Conservation (phyloP, 2,797 vertebrate species). For the Alosa sapidissima region DNA sequence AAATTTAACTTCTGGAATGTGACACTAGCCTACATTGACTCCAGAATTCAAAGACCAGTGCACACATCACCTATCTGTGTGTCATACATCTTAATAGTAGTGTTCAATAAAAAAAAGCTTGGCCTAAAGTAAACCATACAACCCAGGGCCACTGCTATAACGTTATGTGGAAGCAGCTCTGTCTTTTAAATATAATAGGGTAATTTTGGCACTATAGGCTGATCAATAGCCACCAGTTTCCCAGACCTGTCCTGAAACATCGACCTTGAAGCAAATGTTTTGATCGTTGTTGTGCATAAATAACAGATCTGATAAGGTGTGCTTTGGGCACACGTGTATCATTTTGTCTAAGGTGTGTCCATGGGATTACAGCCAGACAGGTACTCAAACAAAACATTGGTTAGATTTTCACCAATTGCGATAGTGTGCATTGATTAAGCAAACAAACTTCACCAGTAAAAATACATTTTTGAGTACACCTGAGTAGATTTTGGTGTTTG, state of each 20-base stretch:
- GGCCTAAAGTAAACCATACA: no score
- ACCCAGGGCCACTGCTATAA: no score
- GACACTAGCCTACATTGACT: constrained; percentile 18
- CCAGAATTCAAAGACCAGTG: neutral
- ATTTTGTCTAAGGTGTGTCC: neutral
- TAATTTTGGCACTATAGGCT: neutral
- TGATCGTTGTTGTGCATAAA: neutral
- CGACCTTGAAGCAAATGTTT: neutral
- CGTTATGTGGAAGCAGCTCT: no score
- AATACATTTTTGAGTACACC: no score
- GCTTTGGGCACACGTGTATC: neutral
- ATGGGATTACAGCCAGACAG: neutral
- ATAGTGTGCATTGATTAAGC: no score
- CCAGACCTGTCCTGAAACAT: neutral
- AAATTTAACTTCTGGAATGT: constrained; percentile 27
- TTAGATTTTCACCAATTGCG: neutral
- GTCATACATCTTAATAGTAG: neutral
- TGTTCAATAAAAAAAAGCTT: no score
- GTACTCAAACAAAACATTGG: neutral
- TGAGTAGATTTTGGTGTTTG: neutral
- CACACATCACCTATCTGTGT: neutral
- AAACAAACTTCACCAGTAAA: no score
- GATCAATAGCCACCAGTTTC: neutral
- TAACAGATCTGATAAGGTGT: constrained; percentile 3
- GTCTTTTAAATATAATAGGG: neutral